These are phyloP conservation scores for Ariopsis seemanni DNA, from an alignment of 2,113 vertebrate species.

Conservation along the genomic window DNA sequence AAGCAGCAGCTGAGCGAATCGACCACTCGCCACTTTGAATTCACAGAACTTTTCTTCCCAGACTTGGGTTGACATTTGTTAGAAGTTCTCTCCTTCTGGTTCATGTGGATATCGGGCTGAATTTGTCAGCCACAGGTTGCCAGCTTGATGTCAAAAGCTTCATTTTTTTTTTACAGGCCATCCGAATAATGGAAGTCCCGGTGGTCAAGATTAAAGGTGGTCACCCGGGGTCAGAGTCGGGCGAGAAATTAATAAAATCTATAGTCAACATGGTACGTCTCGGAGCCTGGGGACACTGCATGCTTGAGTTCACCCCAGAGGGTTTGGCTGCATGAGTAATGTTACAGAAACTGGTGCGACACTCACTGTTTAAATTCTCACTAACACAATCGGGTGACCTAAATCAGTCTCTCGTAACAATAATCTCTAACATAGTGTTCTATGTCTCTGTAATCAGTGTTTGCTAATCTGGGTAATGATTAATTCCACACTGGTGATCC, in stretches of 20 bases:
- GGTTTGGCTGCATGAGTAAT: slow-evolving; percentile 53
- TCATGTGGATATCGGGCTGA: slow-evolving; percentile 53
- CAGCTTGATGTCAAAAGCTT: slow-evolving; percentile 70
- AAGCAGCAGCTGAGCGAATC: slow-evolving; percentile 38
- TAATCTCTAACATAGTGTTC: slow-evolving; percentile 31
- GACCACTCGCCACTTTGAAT: slow-evolving; percentile 56
- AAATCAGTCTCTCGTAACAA: slow-evolving; percentile 20
- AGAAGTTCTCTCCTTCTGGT: slow-evolving; percentile 50
- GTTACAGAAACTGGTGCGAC: slow-evolving; percentile 38
- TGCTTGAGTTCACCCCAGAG: slow-evolving; percentile 48
- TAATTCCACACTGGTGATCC: neutral
- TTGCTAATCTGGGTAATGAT: slow-evolving; percentile 33
- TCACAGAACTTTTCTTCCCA: slow-evolving; percentile 45
- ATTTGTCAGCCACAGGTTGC: slow-evolving; percentile 54
- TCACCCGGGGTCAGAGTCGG: slow-evolving; percentile 78
- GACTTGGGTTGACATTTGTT: slow-evolving; percentile 57
- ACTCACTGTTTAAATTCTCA: slow-evolving; percentile 6
- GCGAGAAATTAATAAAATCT: slow-evolving; percentile 94
- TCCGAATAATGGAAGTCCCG: slow-evolving; percentile 96
- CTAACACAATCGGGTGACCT: slow-evolving; percentile 37
- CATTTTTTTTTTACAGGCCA: slow-evolving; percentile 81
- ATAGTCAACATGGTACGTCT: slow-evolving; percentile 94
- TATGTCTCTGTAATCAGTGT: slow-evolving; percentile 30
- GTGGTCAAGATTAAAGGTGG: slow-evolving; percentile 96
- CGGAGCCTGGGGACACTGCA: slow-evolving; percentile 59